These are phyloP conservation scores for Marasmarcha lunaedactyla DNA, from an alignment of 2,888 invertebrate genomes.

Conservation along the genomic window DNA sequence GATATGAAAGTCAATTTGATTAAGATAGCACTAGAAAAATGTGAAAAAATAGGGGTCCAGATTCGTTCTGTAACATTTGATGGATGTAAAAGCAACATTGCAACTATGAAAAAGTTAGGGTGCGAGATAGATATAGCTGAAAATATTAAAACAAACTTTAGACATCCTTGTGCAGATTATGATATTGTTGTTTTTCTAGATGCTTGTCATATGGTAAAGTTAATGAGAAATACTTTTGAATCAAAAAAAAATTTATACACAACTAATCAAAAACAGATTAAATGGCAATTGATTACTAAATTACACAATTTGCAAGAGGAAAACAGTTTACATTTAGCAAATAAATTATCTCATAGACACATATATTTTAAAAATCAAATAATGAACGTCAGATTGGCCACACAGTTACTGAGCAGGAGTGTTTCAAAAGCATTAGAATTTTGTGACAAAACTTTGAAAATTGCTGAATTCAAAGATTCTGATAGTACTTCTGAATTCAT, in stretches of 20 bases:
- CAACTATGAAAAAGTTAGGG: conserved; percentile 8
- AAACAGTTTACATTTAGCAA: too few relatives aligned
- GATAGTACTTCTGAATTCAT: too few relatives aligned
- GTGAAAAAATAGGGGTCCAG: conserved; percentile 7
- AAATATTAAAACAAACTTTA: conserved; percentile 12
- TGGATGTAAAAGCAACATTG: conserved; percentile 11
- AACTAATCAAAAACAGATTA: too few relatives aligned
- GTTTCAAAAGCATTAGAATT: too few relatives aligned
- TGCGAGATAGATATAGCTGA: conserved; percentile 4
- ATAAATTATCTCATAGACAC: too few relatives aligned
- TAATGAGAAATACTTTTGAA: conserved; percentile 7
- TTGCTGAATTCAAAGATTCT: too few relatives aligned
- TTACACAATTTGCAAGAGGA: too few relatives aligned
- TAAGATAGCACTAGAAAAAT: conserved; percentile 10
- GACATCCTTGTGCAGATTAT: conserved; percentile 10
- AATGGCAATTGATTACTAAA: too few relatives aligned
- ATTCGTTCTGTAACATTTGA: conserved; percentile 13
- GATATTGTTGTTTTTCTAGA: conserved; percentile 8
- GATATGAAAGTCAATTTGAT: conserved; percentile 11
- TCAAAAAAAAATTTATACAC: background rate
- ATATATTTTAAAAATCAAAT: too few relatives aligned
- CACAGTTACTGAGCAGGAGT: too few relatives aligned
- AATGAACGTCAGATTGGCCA: too few relatives aligned
- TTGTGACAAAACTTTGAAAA: too few relatives aligned
- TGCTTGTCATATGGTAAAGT: conserved; percentile 12